Evolutionary conservation across 2,797 vertebrate species (phyloP).

Genomic region (Falco rusticolus): DNA sequence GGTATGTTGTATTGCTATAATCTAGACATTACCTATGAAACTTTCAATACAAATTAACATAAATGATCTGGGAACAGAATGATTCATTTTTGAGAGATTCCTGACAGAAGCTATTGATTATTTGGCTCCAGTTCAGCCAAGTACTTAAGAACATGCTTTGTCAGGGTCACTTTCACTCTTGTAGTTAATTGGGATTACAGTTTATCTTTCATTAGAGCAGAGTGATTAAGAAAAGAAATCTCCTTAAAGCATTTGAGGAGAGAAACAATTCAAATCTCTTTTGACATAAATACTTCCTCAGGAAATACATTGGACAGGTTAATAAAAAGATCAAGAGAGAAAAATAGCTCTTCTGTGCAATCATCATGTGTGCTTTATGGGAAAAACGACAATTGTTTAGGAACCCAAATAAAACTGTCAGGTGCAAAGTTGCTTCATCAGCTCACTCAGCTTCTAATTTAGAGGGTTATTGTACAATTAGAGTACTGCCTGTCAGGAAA

Average conservation of each 20-base stretch:
- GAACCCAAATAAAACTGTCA: constrained; percentile 59
- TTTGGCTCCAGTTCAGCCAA: neutral
- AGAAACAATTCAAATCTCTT: constrained; percentile 35
- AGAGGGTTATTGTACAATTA: constrained; percentile 67
- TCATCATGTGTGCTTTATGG: neutral
- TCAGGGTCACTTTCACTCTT: neutral
- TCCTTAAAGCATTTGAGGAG: neutral
- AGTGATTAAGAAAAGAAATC: neutral
- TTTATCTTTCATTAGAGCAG: neutral
- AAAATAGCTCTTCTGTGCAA: neutral
- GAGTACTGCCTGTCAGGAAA: constrained; percentile 68
- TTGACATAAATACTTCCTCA: constrained; percentile 44
- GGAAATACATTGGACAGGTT: constrained; percentile 33
- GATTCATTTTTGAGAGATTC: neutral
- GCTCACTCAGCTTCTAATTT: constrained; percentile 63
- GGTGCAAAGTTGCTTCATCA: constrained; percentile 69
- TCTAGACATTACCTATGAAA: neutral
- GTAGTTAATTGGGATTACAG: neutral
- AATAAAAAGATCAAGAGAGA: constrained; percentile 17
- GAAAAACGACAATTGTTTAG: neutral
- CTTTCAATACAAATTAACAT: neutral
- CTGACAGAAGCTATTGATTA: neutral
- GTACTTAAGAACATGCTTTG: neutral
- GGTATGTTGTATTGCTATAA: neutral
- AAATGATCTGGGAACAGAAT: neutral